Conservation (phyloP, 2,113 vertebrate genomes). For the Caranx ignobilis region DNA sequence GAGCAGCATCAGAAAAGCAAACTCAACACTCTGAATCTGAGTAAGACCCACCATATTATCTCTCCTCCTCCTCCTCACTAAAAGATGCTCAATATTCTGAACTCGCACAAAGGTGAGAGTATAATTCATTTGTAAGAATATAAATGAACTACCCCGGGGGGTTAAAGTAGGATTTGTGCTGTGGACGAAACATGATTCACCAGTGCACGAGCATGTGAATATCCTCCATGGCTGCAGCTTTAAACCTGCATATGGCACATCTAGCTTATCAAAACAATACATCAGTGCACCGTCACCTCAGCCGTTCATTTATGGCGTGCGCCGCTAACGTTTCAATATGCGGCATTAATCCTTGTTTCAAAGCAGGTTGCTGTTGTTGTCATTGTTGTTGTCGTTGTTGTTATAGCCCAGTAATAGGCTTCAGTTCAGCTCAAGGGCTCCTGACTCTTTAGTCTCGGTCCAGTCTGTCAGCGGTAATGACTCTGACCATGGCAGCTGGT, state of each 20-base stretch:
- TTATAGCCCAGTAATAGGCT: conserved; percentile 60
- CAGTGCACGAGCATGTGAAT: conserved; percentile 4
- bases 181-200: conserved; percentile 30
- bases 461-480: conserved; percentile 55
- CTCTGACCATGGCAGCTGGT: conserved; percentile 43
- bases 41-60: conserved; percentile 27
- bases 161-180: conserved; percentile 47
- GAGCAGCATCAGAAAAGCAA: conserved; percentile 2
- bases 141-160: background rate
- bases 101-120: conserved; percentile 28
- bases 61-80: background rate
- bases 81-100: conserved; percentile 56
- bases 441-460: conserved; percentile 44
- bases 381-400: conserved; percentile 65
- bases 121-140: conserved; percentile 42
- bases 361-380: conserved; percentile 57
- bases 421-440: conserved; percentile 67
- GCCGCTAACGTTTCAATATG: conserved; percentile 22
- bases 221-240: background rate
- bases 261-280: conserved; percentile 21
- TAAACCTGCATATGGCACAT: background rate
- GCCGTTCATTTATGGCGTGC: conserved; percentile 21
- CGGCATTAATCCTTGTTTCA: conserved; percentile 41
- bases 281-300: background rate
- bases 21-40: conserved; percentile 6